Evolutionary conservation across 2,797 vertebrate genomes (phyloP).

Genomic region (Brachyrhaphis roseni): DNA sequence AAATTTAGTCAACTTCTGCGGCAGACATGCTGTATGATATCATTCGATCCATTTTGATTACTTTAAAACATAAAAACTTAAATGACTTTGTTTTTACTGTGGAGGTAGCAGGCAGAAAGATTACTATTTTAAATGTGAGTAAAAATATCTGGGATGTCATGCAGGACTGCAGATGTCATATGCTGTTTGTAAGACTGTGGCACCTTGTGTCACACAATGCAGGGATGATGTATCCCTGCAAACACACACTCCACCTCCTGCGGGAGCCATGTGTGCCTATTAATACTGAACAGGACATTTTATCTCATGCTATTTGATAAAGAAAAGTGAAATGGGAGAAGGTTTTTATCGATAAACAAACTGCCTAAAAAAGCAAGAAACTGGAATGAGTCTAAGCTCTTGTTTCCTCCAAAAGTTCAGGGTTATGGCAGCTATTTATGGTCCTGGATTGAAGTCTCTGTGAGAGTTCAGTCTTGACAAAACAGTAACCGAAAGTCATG

Average conservation of each 20-base stretch:
- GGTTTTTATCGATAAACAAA: constrained; percentile 8
- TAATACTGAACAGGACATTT: constrained; percentile 43
- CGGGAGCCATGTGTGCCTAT: constrained; percentile 12
- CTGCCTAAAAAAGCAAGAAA: not conserved
- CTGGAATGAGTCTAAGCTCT: constrained; percentile 3
- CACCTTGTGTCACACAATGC: constrained; percentile 4
- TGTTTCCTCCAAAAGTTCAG: constrained; percentile 5
- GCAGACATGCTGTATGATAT: not conserved
- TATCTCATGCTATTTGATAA: constrained; percentile 26
- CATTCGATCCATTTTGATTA: not conserved
- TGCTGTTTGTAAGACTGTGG: not conserved
- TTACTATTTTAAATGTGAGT: not conserved
- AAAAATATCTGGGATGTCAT: not conserved
- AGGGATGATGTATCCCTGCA: constrained; percentile 3
- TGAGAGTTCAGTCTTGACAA: constrained; percentile 11
- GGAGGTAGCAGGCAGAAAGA: not conserved
- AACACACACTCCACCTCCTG: constrained; percentile 7
- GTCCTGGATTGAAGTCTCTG: constrained; percentile 12
- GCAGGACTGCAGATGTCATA: not conserved
- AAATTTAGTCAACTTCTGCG: not conserved
- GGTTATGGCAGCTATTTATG: constrained; percentile 10
- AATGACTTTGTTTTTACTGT: not conserved
- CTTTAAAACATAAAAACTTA: not conserved
- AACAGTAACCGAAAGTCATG: too few relatives aligned
- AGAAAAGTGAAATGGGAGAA: constrained; percentile 35